These are phyloP conservation scores for Sporophila hypoxantha DNA, from an alignment of 2,113 vertebrate species.

Conservation along the genomic window DNA sequence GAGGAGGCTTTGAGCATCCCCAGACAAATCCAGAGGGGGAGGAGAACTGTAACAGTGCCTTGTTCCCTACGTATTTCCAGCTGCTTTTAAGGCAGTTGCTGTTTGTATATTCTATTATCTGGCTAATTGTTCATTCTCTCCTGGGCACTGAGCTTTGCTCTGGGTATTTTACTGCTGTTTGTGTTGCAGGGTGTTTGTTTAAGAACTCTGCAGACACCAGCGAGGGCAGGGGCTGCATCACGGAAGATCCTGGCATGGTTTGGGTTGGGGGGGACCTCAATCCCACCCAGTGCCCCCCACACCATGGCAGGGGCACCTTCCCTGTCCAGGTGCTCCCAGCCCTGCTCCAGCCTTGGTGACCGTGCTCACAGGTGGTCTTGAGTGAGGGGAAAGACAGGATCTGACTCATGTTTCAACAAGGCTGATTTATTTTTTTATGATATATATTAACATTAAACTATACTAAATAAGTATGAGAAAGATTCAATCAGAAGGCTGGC, in stretches of 20 bases:
- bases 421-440: too few relatives aligned
- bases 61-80: not conserved
- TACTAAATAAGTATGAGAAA: too few relatives aligned
- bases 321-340: not conserved
- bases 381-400: too few relatives aligned
- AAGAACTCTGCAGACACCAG: not conserved
- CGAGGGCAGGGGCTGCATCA: not conserved
- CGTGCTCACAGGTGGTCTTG: too few relatives aligned
- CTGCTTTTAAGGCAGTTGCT: not conserved
- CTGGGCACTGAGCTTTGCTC: not conserved
- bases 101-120: not conserved
- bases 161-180: not conserved
- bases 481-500: too few relatives aligned
- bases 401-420: too few relatives aligned
- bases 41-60: not conserved
- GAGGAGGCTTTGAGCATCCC: constrained; percentile 4
- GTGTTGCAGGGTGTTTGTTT: not conserved
- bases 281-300: not conserved
- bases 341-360: not conserved
- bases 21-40: not conserved
- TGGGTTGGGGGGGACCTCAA: not conserved
- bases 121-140: constrained; percentile 2
- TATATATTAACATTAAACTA: too few relatives aligned
- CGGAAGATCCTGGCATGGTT: not conserved
- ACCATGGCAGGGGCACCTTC: not conserved